phyloP scores from a whole-genome alignment of 2,888 invertebrate species.

The Micropterix aruncella region DNA sequence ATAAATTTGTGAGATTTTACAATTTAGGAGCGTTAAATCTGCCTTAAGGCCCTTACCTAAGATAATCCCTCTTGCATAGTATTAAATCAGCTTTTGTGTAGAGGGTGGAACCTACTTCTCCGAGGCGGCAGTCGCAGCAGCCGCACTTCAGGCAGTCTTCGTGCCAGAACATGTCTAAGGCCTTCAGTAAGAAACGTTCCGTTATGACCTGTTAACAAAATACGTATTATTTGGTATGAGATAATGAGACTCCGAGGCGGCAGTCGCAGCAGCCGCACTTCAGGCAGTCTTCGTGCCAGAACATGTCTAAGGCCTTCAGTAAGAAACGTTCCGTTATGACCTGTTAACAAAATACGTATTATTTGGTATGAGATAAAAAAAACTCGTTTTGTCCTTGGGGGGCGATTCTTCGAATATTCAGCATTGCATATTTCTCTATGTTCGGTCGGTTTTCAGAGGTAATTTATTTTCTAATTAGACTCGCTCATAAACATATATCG shows the following conservation, averaged over 20 bases:
- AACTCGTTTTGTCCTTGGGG: too few species aligned
- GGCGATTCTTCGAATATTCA: too few species aligned
- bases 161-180: conserved; percentile 85
- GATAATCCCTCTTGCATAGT: conserved; percentile 83
- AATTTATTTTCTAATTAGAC: too few species aligned
- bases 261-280: conserved; percentile 90
- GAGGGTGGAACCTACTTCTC: conserved; percentile 82
- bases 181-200: conserved; percentile 69
- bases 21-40: too few species aligned
- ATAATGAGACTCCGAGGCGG: conserved; percentile 81
- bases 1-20: too few species aligned
- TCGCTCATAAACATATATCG: too few species aligned
- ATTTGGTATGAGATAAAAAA: too few species aligned
- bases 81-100: conserved; percentile 86
- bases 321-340: conserved; percentile 71
- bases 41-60: conserved; percentile 70
- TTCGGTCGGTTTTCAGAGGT: too few species aligned
- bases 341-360: too few species aligned
- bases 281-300: conserved; percentile 90
- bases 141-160: conserved; percentile 88
- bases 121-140: conserved; percentile 86
- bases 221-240: too few species aligned
- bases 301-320: conserved; percentile 75
- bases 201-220: conserved; percentile 64
- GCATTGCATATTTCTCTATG: too few species aligned